Base-by-base conservation (phyloP, 2,888 invertebrate genomes). In the Sericinus montela region DNA sequence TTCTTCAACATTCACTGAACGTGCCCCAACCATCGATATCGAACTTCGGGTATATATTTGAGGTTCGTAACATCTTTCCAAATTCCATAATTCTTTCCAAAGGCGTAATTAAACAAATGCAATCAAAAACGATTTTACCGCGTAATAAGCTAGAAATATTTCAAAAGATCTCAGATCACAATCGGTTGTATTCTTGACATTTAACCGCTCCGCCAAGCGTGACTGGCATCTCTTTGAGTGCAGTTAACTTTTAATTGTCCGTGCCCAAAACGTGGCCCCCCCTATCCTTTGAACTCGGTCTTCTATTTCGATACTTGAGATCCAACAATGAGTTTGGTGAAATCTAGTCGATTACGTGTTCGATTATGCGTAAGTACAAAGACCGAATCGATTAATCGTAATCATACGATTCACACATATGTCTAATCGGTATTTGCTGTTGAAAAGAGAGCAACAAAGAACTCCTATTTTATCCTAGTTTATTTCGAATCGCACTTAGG, bases 181-280 rank as follows among this genome's bases (percentile, higher is more conserved):
- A 40, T 36, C 16, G 30, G 19, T 3, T 47, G 16, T 43, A 49
- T 48, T 45, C 51, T 49, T 48, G 39, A 46, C 43, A 59, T 63
- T 70, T 67, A 64, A 62, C 49, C 62, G 68, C 59, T 64, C 65
- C 63, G 67, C 70, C 55, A 64, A 72, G 74, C 79, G 67, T 59
- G 63, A 69, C 69, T 68, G 78, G 58, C 52, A 51, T 52, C 58
- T 45, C 77, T 78, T 80, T 76, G 75, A 72, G 59, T 60, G 54
- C 63, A 66, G 62, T 66, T 65, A 77, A 81, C 71, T 80, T 82
- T 78, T 81, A 81, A 82, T 82, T 80, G 80, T 63, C 55, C 58
- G 56, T 57, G n/a, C n/a, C n/a, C 19, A 35, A 36, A 48, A 44
- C 45, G 40, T 13, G 15, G 39, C 35, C 62, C 54, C 44, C 35